A percentile compares a stretch with the other conserved stretches of the same genome.
These are phyloP conservation scores for Butorides virescens DNA, from an alignment of 2,113 vertebrate genomes.

Conservation along the genomic window DNA sequence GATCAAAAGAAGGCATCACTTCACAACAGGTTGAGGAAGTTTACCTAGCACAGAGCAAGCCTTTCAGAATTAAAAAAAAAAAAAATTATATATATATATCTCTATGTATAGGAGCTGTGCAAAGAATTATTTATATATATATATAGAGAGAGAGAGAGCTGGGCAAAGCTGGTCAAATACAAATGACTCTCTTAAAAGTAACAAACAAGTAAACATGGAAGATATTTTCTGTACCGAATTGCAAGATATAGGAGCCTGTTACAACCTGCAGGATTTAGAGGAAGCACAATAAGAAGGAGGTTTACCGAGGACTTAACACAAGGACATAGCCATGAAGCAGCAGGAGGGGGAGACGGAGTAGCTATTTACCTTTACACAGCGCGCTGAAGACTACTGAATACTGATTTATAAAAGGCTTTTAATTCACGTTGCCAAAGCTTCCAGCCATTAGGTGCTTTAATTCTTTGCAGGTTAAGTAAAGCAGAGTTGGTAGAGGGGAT, in stretches of 20 bases:
- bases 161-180: neutral
- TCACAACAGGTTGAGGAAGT: neutral
- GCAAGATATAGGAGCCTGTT: neutral
- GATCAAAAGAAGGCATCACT: neutral
- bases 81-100: neutral
- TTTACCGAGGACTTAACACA: neutral
- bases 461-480: neutral
- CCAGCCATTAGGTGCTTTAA: neutral
- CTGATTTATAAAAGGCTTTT: neutral
- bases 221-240: neutral
- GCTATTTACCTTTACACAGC: neutral
- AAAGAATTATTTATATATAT: neutral
- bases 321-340: neutral
- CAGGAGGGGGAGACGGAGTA: neutral
- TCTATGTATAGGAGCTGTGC: neutral
- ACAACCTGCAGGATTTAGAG: neutral
- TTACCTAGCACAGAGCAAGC: neutral
- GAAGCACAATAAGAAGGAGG: neutral
- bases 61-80: neutral
- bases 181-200: neutral
- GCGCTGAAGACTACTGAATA: neutral
- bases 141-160: neutral
- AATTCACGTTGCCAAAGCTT: neutral
- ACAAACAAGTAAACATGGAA: neutral
- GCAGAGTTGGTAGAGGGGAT: neutral